Base-by-base conservation (phyloP, 2,113 vertebrate species). In the Sitta europaea region DNA sequence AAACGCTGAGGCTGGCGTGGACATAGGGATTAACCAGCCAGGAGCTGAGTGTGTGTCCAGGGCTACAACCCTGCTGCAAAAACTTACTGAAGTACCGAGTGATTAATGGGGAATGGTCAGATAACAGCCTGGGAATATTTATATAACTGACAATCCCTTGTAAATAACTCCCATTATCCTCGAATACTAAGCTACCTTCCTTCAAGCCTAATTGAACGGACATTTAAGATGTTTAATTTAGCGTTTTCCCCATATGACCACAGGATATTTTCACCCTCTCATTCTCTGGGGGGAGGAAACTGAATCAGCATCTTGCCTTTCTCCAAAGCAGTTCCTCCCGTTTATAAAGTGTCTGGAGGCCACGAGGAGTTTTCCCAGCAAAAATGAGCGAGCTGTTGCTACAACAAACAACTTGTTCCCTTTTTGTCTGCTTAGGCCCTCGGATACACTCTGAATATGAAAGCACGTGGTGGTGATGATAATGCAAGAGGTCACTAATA, bases 271-370 rank as follows among this genome's bases (percentile, higher is more conserved):
- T 92, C 68, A 71, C 29, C 45, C 57, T 86, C 14, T 29, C 17
- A 2, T 83, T 70, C 92, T 88, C 54, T 12, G 7, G 65, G 51
- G 58, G 24, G 42, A 62, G 68, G 75, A 48, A 83, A 94, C 79
- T 93, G 96, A 93, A 66, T 95, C 92, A 93, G 88, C 86, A 77
- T 86, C 90, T 90, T 88, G 68, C 29, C 47, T 28, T 77, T 47
- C 55, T 97, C 74, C 43, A 47, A 66, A 63, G 62, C 0, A 1
- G 47, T 89, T 94, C 81, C 73, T 82, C 79, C 73, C 19, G 43
- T 94, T 94, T 86, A 63, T 86, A 27, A 50, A 58, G 67, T 74
- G 68, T 93, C 82, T 77, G 71, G 77, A 93, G 76, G 79, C 51
- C 88, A 68, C 4, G 2, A 75, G 70, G 51, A 93, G 54, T 91